Evolutionary conservation across 35 echinoderm and acorn worm species (phyloP), one percentile per base, ranked within the genome.

Genomic region (Apostichopus californicus): DNA sequence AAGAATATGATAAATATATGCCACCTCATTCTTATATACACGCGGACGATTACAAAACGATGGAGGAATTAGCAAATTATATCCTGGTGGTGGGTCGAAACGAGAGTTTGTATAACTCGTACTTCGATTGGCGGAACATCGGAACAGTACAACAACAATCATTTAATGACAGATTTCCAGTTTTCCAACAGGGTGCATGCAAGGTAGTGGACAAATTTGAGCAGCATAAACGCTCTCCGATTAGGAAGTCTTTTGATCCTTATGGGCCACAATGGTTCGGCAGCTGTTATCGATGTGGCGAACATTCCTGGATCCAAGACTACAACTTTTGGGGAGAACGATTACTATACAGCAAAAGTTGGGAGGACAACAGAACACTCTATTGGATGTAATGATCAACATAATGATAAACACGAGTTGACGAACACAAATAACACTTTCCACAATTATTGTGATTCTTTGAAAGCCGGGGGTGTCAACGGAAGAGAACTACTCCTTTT

Each of bases 11-110:
- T 25, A 25, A 25, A 25, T 25, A 25, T 25, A 25, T 25, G 24
- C 24, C 24, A 25, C 24, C 24, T 25, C 24, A 93, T 56, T 86
- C 91, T 9, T 85, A 54, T 14, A 87, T 92, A 12, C 58, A 86
- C 34, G 79, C 81, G 10, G 64, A 93, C 20, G 72, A 93, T 24
- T 93, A 89, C 26, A 34, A 11, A 5, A 78, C 58, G 5, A 18
- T 90, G 13, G 57, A 80, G 11, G 87, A 91, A 52, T 64, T 94
- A 8, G 87, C 93, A 17, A 55, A 85, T 66, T 90, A 83, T 57
- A 65, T 94, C 10, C 61, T 83, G 8, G 26, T 55, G 7, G 75
- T 94, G 2, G 54, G 77, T 4, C 61, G 20, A 5, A 83, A 91
- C 59, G 79, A 94, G 1, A 52, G 6, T 5, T 66, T 81, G 56